These are phyloP conservation scores for Lophotis ruficrista DNA, from an alignment of 2,113 vertebrate species.

Conservation along the genomic window DNA sequence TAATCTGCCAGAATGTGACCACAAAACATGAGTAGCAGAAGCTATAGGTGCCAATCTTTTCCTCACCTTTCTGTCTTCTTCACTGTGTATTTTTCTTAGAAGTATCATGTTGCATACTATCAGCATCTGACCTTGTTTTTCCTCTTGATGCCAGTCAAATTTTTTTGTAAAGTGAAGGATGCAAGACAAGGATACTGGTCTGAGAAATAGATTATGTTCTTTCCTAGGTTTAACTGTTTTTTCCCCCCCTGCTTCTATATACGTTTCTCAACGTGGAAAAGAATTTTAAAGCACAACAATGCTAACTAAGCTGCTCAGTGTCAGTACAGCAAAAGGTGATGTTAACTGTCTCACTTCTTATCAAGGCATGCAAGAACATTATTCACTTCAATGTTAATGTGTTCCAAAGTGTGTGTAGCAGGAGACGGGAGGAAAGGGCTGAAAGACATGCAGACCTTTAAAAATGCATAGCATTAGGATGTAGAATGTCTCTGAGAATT, in stretches of 20 bases:
- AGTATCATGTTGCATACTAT: background rate
- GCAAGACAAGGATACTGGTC: background rate
- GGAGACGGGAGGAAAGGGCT: background rate
- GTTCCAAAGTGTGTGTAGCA: background rate
- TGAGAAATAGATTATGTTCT: background rate
- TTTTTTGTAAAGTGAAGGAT: background rate
- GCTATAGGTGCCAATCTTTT: background rate
- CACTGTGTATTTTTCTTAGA: background rate
- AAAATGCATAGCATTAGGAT: background rate
- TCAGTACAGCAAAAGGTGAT: background rate
- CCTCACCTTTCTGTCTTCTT: background rate
- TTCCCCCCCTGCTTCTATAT: rapidly evolving
- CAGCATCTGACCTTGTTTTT: background rate
- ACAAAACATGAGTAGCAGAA: background rate
- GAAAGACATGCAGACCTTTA: background rate
- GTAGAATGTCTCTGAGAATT: background rate
- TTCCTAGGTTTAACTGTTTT: background rate
- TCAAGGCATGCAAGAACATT: background rate
- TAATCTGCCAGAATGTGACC: background rate
- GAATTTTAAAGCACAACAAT: background rate
- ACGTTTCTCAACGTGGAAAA: background rate
- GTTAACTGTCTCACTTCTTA: background rate
- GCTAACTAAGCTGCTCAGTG: background rate
- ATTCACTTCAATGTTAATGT: background rate
- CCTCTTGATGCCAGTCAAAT: background rate